Evolutionary conservation across 1,140 invertebrate species (phyloP).

Genomic region (Lamellibrachia luymesi): DNA sequence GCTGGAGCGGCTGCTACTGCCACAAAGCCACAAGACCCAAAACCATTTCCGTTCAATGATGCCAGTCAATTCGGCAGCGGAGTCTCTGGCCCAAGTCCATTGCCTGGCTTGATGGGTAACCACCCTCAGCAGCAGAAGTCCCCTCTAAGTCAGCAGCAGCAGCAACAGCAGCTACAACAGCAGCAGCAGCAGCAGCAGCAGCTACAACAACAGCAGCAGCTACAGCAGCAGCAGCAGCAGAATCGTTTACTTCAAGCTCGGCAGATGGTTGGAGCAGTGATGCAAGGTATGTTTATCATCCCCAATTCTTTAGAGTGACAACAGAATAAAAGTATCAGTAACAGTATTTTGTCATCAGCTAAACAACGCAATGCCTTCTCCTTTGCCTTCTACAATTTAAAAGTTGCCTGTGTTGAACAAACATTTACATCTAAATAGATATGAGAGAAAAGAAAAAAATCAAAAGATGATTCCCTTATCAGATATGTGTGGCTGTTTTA

Average conservation of each 20-base stretch:
- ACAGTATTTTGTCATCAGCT: too few relatives aligned
- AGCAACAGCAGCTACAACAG: slow-evolving; percentile 33
- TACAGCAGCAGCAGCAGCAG: slow-evolving; percentile 62
- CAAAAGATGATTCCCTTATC: background rate
- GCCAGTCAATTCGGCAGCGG: slow-evolving; percentile 28
- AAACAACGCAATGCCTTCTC: too few relatives aligned
- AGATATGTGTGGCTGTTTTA: too few relatives aligned
- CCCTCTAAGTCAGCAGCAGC: slow-evolving; percentile 11
- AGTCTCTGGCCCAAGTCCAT: background rate
- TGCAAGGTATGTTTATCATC: slow-evolving; percentile 8
- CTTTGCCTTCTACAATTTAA: background rate
- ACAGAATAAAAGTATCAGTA: background rate
- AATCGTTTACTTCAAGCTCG: slow-evolving; percentile 52
- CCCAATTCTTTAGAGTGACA: background rate
- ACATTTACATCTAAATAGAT: slow-evolving; percentile 8
- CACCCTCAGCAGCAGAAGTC: slow-evolving; percentile 30
- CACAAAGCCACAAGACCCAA: background rate
- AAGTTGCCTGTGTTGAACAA: background rate
- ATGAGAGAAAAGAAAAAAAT: background rate
- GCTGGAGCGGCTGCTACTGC: background rate
- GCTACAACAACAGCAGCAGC: slow-evolving; percentile 32
- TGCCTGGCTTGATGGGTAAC: background rate
- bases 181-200: slow-evolving; percentile 38
- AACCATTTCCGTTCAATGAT: slow-evolving; percentile 4
- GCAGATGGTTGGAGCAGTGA: background rate